Base-by-base conservation (phyloP, 2,113 vertebrate genomes). In the Sisor rabdophorus region DNA sequence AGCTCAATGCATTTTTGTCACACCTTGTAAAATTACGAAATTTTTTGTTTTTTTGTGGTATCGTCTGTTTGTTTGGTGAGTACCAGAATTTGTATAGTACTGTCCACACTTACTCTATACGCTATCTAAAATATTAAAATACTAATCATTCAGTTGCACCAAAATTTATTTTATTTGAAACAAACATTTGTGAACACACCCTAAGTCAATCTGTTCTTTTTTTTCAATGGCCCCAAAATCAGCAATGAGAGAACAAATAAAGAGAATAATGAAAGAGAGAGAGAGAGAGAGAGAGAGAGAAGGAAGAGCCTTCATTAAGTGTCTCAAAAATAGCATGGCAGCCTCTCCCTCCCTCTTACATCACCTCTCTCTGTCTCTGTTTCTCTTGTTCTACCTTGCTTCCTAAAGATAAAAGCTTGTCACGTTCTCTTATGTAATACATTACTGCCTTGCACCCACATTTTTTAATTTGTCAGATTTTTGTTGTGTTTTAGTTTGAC, bases 351-450 rank as follows among this genome's bases (percentile, higher is more conserved):
- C 61, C 60, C 55, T 53, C 63, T 76, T 73, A 69, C 56, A 72
- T 73, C 76, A 73, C 76, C 61, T 76, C 71, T 76, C 55, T 70
- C 72, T 78, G 30, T 80, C 67, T 76, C 79, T 56, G 28, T 47
- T 54, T 81, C 68, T 73, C 63, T 78, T 54, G 67, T 61, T 76
- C 75, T 80, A 74, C 77, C 77, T 75, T 56, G 26, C 56, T 79
- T 82, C 72, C 79, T 69, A 65, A 61, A 81, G 79, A 87, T 87
- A 78, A 85, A 85, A 85, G 85, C 81, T 40, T 84, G 84, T 85
- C 84, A 85, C 82, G 81, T 84, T 85, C 84, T 84, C 78, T 84
- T 87, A 85, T 83, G 61, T 81, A 86, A 85, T 73, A 47, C 65
- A 79, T 61, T 48, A 10, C 63, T 77, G 68, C 65, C 73, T 78